A percentile compares a stretch with the other conserved stretches of the same genome.
Evolutionary conservation across 2,888 invertebrate genomes (phyloP).

Genomic region (Cheilosia vulpina): DNA sequence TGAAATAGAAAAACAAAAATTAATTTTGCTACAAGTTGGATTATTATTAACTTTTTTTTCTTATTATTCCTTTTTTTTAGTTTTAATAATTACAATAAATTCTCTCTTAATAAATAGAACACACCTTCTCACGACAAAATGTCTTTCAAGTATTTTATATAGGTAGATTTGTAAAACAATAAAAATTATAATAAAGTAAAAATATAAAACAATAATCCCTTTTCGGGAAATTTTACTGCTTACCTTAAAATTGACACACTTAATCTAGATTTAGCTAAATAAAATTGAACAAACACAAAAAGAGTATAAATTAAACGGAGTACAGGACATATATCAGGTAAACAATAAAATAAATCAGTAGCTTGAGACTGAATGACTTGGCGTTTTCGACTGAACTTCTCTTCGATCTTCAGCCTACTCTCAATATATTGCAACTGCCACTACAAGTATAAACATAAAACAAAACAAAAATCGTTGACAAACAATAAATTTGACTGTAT

Average conservation of each 20-base stretch:
- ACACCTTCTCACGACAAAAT: slow-evolving; percentile 32
- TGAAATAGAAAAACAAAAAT: not conserved
- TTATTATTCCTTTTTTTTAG: not conserved
- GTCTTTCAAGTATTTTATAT: slow-evolving; percentile 21
- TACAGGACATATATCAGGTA: not conserved
- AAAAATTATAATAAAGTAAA: slow-evolving; percentile 39
- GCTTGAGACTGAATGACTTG: too few species aligned
- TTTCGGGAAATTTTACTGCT: slow-evolving; percentile 37
- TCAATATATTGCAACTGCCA: not conserved
- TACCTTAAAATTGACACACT: slow-evolving; percentile 69
- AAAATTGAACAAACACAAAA: slow-evolving; percentile 2
- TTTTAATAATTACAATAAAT: slow-evolving; percentile 59
- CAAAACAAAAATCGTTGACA: not conserved
- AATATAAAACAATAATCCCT: slow-evolving; percentile 15
- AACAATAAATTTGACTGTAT: slow-evolving; percentile 6
- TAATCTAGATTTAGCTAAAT: slow-evolving; percentile 39
- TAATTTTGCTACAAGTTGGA: slow-evolving; percentile 31
- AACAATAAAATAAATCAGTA: too few species aligned
- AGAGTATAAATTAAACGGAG: slow-evolving; percentile 1
- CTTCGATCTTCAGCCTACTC: not conserved
- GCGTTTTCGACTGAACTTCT: not conserved
- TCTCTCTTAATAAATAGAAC: slow-evolving; percentile 51
- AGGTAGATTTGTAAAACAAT: slow-evolving; percentile 42
- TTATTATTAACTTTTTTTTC: slow-evolving; percentile 31
- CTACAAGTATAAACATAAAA: slow-evolving; percentile 9